Base-by-base conservation (phyloP, 2,888 invertebrate genomes). In the Dicycla oo region DNA sequence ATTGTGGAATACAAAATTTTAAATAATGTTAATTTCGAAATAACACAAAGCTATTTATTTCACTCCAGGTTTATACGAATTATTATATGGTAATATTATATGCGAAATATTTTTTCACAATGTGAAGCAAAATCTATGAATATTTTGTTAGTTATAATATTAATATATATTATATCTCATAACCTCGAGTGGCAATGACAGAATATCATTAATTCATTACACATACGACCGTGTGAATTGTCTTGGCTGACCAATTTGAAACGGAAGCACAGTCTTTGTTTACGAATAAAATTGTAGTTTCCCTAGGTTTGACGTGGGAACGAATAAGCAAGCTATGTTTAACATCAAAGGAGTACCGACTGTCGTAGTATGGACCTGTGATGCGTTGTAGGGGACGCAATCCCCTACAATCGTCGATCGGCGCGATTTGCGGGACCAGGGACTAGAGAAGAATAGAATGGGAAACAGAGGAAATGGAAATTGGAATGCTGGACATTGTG, bases 1-100 rank as follows among this genome's bases (percentile, higher is more conserved):
- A 38, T 38, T n/a, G 18, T 23, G 23, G 45, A 40, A 74, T 26
- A 2, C n/a, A 63, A 47, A 38, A 45, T 13, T 7, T 6, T 20
- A 75, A 23, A 49, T 40, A 38, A 38, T 38, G 38, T 38, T 56
- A 2, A 20, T 75, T 63, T 34, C 13, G 43, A 49, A 64, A 64
- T 38, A 51, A 45, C 13, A 20, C 23, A 34, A 47, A 40, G 15
- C 4, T 43, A 26, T n/a, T 49, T n/a, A n/a, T n/a, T 34, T 6
- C 34, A 38, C 38, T 45, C 30, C 20, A 23, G 11, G 38, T 23
- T 23, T 18, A 40, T 38, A 5, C 11, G 2, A 38, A 53, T n/a
- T 13, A 56, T n/a, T n/a, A n/a, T n/a, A n/a, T n/a, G n/a, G n/a
- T n/a, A n/a, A n/a, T n/a, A n/a, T n/a, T n/a, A n/a, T n/a, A n/a